Evolutionary conservation across 2,797 vertebrate species (phyloP), one percentile per base, ranked within the genome.

Genomic region (Bradypodion ventrale): DNA sequence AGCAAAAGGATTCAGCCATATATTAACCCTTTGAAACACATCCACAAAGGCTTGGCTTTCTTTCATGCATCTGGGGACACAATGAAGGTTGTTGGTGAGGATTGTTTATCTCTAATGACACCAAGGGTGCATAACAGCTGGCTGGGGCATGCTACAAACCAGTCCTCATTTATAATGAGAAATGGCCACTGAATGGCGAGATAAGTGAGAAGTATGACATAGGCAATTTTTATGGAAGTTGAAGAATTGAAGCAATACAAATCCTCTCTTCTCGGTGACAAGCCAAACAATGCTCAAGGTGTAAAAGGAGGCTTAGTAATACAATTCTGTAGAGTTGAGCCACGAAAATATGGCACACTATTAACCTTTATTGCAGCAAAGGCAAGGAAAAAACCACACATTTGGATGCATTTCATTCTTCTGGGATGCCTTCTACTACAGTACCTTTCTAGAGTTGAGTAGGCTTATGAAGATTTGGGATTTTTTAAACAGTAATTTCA

Each of bases 241-340:
- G 90, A 92, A 68, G 90, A 85, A 91, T 87, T 40, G 91, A 88
- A 84, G 89, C 90, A 86, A 93, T 82, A 77, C 70, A 10, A 40
- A 3, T 74, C 74, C 52, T 74, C 82, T 66, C 80, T 82, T 85
- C 60, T 72, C 0, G 1, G 0, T 2, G 82, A 81, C 73, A 87
- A 76, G 89, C 79, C 78, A 65, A 88, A 91, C 91, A 29, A 92
- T 91, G 76, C 83, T 91, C 88, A 52, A 1, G 70, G 81, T 82
- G 84, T 52, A 84, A 92, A 85, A 0, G 0, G 82, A 79, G 80
- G 78, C 86, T 32, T 91, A 83, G 89, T 93, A 89, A 93, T 87
- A 89, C 92, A 83, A 91, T 89, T 89, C 93, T 92, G 89, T 78
- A 88, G 89, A n/a, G 88, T 88, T 89, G 85, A 75, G 90, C 92